Evolutionary conservation across 1,140 invertebrate species (phyloP), one percentile per base, ranked within the genome.

Genomic region (Antheraea pernyi): DNA sequence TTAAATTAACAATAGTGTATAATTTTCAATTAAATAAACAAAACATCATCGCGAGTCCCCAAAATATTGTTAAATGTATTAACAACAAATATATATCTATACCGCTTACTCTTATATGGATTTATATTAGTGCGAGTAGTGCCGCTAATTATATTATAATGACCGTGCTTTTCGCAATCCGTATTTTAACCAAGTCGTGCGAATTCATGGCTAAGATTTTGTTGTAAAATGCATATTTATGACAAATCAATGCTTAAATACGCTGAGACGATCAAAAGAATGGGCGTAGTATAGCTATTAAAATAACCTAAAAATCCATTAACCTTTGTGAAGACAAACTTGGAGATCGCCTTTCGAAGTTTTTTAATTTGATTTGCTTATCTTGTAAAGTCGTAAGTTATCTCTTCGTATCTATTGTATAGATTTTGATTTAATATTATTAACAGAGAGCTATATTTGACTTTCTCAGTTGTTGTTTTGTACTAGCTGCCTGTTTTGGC

Each of bases 351-450:
- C 7, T 53, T 53, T 53, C 16, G 46, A 53, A 53, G 46, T 53
- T 53, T 53, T 42, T 53, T 53, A 53, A 53, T 53, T 53, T 53
- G 46, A 53, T 53, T 53, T n/a, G 46, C 10, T 53, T 53, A 53
- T 53, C 46, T 53, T 53, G 16, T 53, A 53, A 53, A 53, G 46
- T 16, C 46, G 10, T 53, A 53, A 53, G 46, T 53, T 53, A 53
- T 53, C 46, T 53, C 11, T 53, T 53, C 16, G 16, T 53, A 53
- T 53, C 46, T 13, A 53, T 53, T 53, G 46, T 53, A n/a, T 53
- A 6, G 46, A 53, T 53, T 53, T 53, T 53, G 16, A 53, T 10
- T 53, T 16, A 13, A 53, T 6, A 53, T 53, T 53, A 53, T 16
- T 0, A 53, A 16, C 16, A 13, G 11, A 13, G 10, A 53, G 46